Percentiles rank a stretch among this genome's conserved stretches.
Conservation (phyloP, 2,888 invertebrate genomes). For the Imbricaverruca yamaguchii region DNA sequence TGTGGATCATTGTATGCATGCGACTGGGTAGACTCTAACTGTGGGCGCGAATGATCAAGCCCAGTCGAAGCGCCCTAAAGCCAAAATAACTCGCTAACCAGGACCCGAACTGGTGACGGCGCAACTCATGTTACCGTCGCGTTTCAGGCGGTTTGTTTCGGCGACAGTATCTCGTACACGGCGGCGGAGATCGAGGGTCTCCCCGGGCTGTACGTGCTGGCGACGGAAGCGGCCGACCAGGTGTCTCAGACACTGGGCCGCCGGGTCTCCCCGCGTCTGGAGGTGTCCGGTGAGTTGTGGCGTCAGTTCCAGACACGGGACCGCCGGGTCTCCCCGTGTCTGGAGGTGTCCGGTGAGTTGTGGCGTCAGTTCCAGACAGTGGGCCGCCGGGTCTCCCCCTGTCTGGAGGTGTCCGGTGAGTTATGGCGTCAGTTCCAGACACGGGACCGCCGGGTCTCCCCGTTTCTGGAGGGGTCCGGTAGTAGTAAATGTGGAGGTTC, state of each 20-base stretch:
- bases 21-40: too few relatives aligned
- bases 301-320: background rate
- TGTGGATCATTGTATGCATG: too few relatives aligned
- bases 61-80: too few relatives aligned
- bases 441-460: background rate
- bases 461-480: background rate
- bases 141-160: constrained; percentile 21
- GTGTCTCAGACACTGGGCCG: constrained; percentile 10
- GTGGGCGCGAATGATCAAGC: too few relatives aligned
- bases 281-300: constrained; percentile 5
- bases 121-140: too few relatives aligned
- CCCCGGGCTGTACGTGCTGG: constrained; percentile 15
- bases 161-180: background rate
- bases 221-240: background rate
- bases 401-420: background rate
- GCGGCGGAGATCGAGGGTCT: background rate
- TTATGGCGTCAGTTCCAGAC: background rate
- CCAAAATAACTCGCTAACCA: too few relatives aligned
- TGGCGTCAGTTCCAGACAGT: background rate
- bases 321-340: background rate
- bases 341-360: background rate
- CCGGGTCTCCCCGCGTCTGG: background rate
- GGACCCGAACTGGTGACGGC: too few relatives aligned
- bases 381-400: background rate
- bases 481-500: background rate